These are phyloP conservation scores for Troides helena DNA, from an alignment of 2,888 invertebrate genomes.

Conservation along the genomic window DNA sequence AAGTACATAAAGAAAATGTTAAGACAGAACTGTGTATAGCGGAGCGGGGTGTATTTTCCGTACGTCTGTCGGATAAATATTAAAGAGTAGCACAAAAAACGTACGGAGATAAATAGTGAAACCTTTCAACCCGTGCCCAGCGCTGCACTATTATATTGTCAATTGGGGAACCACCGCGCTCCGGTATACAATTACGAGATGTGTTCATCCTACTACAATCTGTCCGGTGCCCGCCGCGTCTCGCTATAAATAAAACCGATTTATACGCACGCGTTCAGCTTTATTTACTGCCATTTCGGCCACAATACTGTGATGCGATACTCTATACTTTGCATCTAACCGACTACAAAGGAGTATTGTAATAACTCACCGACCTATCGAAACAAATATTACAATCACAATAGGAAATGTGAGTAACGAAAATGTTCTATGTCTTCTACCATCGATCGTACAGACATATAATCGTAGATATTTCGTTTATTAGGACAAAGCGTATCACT, in stretches of 20 bases:
- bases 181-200: constrained; percentile 71
- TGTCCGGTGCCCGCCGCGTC: constrained; percentile 53
- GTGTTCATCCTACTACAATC: constrained; percentile 73
- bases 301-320: constrained; percentile 54
- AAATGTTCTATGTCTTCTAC: too few relatives aligned
- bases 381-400: too few relatives aligned
- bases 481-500: too few relatives aligned
- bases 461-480: too few relatives aligned
- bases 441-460: too few relatives aligned
- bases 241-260: constrained; percentile 66
- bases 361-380: neutral
- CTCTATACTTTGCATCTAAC: constrained; percentile 38
- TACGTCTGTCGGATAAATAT: constrained; percentile 26
- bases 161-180: constrained; percentile 60
- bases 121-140: constrained; percentile 35
- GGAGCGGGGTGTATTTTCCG: constrained; percentile 24
- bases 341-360: constrained; percentile 33
- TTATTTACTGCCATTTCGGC: constrained; percentile 74
- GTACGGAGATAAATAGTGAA: constrained; percentile 33
- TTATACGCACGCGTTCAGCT: constrained; percentile 59
- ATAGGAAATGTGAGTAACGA: too few relatives aligned
- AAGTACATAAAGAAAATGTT: neutral
- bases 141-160: constrained; percentile 68
- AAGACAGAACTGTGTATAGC: neutral
- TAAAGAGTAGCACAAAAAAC: constrained; percentile 31